These are phyloP conservation scores for Holcopasites calliopsidis DNA, from an alignment of 1,140 invertebrate species.

Conservation along the genomic window DNA sequence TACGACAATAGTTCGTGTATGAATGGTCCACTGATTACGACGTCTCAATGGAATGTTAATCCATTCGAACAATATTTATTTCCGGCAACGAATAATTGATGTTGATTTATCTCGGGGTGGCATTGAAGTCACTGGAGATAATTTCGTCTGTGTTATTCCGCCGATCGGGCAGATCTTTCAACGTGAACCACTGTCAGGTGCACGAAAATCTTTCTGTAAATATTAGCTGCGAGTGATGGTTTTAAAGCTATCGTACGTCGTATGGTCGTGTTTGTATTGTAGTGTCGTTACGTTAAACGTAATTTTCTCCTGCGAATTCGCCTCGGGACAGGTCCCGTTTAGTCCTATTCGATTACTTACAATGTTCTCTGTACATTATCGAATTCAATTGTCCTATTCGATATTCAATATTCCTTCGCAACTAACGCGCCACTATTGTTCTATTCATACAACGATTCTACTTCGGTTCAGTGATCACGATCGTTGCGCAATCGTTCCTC, in stretches of 20 bases:
- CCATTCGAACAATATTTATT: constrained; percentile 8
- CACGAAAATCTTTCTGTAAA: constrained; percentile 35
- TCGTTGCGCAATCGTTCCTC: constrained; percentile 58
- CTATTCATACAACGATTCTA: constrained; percentile 41
- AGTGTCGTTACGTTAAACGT: constrained; percentile 2
- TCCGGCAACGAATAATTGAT: not conserved
- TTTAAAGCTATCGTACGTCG: constrained; percentile 1
- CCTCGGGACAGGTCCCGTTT: not conserved
- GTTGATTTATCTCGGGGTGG: constrained; percentile 3
- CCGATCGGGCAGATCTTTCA: not conserved
- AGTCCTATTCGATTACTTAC: not conserved
- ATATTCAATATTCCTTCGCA: constrained; percentile 31
- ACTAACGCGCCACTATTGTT: constrained; percentile 23
- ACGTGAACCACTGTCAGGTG: not conserved
- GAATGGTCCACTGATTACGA: not conserved
- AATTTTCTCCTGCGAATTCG: constrained; percentile 13
- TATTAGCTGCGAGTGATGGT: constrained; percentile 50
- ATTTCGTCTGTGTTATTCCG: not conserved
- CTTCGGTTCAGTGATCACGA: constrained; percentile 48
- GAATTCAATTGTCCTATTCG: constrained; percentile 9
- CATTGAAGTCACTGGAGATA: not conserved
- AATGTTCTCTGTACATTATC: constrained; percentile 23
- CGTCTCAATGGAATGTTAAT: not conserved
- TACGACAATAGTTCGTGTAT: not conserved
- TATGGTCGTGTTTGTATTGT: constrained; percentile 15